Base-by-base conservation (phyloP, 1,140 invertebrate species). In the Callitettix versicolor region DNA sequence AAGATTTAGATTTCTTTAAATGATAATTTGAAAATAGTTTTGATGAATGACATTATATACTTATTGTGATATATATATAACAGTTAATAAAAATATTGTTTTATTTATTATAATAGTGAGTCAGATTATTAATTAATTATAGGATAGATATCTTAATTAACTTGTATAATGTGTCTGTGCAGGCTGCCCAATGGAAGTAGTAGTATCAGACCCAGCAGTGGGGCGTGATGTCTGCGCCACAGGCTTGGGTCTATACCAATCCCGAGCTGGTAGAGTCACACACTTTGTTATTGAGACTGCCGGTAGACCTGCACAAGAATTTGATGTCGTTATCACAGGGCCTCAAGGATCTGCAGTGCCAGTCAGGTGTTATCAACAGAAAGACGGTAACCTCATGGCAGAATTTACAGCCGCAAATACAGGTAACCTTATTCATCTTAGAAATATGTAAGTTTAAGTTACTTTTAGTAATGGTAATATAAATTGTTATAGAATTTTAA, bases 291-390 rank as follows among this genome's bases (percentile, higher is more conserved):
- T 95, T 48, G 89, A 94, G 65, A 93, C 89, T 0, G 74, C 89
- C 1, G 88, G 90, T 12, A 75, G 84, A 21, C 80, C 87, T 4
- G 88, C 88, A 0, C 78, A 90, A 58, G 88, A 94, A 64, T 94
- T 95, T 64, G 91, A 95, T 68, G 89, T 94, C 1, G 84, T 94
- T 0, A 85, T 94, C 9, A 74, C 82, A 0, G 88, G 94, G 12
- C 91, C 95, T 0, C 86, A 84, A 34, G 87, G 92, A 6, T 84
- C 88, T 60, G 91, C 92, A 0, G 79, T 98, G 20, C 91, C 93
- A 0, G 92, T 97, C 1, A 75, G 88, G 51, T 96, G 93, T 70
- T 96, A 95, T 69, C 91, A 95, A 68, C 95, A 95, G 58, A 91
- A 95, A 68, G 92, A 95, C 63, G 91, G 91, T 11, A 86, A 91